phyloP scores from a whole-genome alignment of 2,888 invertebrate species.

The Heliconius ismenius region DNA sequence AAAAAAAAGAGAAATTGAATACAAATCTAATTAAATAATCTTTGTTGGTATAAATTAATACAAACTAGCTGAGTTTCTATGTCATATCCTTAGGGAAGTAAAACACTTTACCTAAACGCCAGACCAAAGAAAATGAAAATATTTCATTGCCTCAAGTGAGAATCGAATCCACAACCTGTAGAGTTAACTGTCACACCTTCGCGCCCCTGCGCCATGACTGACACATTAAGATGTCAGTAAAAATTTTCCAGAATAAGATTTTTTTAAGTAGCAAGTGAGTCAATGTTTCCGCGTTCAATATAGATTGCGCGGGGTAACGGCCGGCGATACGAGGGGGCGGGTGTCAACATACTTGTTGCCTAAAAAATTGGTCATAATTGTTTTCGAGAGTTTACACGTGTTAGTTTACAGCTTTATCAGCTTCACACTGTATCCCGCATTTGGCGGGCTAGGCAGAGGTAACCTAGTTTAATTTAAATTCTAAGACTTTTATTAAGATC shows the following conservation, averaged over 20 bases:
- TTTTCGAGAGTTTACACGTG: slow-evolving; percentile 13
- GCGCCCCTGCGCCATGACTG: too few species aligned
- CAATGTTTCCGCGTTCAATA: slow-evolving; percentile 41
- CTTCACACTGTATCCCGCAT: too few species aligned
- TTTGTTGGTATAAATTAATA: neutral
- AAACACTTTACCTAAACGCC: neutral
- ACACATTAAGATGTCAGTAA: slow-evolving; percentile 5
- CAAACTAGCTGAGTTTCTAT: neutral
- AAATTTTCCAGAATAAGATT: slow-evolving; percentile 31
- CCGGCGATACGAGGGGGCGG: slow-evolving; percentile 48
- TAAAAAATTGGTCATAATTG: slow-evolving; percentile 35
- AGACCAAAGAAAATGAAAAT: too few species aligned
- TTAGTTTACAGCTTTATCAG: slow-evolving; percentile 7
- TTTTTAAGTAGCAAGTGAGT: slow-evolving; percentile 40
- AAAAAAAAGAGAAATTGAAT: too few species aligned
- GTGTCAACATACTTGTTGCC: slow-evolving; percentile 49
- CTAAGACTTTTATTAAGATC: neutral
- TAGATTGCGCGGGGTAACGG: slow-evolving; percentile 49
- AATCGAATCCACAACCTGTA: too few species aligned
- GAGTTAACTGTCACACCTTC: too few species aligned
- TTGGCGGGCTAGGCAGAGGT: too few species aligned
- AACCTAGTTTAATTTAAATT: neutral
- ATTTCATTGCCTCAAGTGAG: too few species aligned
- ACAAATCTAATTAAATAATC: too few species aligned
- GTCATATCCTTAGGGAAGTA: neutral